Percentiles rank a stretch among this genome's conserved stretches.
Evolutionary conservation across 2,888 invertebrate genomes (phyloP).

Genomic region (Petrophora chlorosata): DNA sequence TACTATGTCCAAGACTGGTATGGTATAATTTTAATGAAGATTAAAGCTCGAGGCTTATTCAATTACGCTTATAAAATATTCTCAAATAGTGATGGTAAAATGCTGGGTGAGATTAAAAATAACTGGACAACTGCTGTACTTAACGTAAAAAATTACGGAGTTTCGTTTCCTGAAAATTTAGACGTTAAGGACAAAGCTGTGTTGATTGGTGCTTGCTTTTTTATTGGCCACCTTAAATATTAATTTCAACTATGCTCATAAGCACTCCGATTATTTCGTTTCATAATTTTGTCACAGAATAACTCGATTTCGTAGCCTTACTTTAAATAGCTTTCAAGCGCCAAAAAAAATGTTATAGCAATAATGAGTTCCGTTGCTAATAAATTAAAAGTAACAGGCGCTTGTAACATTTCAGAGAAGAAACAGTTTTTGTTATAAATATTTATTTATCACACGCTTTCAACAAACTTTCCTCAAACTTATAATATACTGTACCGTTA

Average conservation of each 20-base stretch:
- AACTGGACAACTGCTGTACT: conserved; percentile 30
- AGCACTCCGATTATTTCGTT: too few species aligned
- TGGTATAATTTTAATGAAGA: conserved; percentile 41
- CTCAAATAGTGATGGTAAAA: too few species aligned
- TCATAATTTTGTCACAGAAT: too few species aligned
- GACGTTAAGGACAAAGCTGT: conserved; percentile 51
- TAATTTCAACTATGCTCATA: too few species aligned
- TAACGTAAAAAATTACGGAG: conserved; percentile 41
- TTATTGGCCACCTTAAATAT: conserved; percentile 51
- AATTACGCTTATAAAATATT: conserved; percentile 44
- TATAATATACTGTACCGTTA: too few species aligned
- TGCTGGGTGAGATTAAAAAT: conserved; percentile 49
- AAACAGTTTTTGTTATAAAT: too few species aligned
- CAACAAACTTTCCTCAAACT: too few species aligned
- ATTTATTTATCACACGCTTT: too few species aligned
- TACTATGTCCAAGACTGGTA: conserved; percentile 47
- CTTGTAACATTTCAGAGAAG: too few species aligned
- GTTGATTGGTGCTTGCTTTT: conserved; percentile 57
- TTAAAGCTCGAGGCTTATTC: conserved; percentile 37
- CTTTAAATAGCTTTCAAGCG: too few species aligned
- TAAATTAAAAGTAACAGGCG: not conserved
- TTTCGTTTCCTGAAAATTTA: conserved; percentile 52
- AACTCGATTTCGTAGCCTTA: too few species aligned
- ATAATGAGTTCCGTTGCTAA: not conserved
- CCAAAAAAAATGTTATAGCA: not conserved